These are phyloP conservation scores for Dipus sagitta DNA, from an alignment of 2,797 vertebrate species.

Conservation along the genomic window DNA sequence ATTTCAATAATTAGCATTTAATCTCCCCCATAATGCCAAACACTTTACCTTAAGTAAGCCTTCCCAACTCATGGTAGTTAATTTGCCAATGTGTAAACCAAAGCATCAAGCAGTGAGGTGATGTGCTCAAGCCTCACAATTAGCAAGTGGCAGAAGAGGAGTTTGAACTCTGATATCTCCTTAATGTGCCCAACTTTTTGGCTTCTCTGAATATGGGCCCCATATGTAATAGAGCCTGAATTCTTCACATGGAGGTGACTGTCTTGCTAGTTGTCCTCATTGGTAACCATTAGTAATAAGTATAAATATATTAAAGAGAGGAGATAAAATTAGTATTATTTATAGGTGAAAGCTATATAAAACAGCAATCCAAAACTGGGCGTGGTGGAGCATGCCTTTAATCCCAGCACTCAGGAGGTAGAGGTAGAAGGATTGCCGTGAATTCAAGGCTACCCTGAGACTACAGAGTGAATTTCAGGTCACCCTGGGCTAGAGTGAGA, in stretches of 20 bases:
- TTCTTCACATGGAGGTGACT: background rate
- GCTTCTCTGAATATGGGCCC: no score
- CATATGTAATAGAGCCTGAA: background rate
- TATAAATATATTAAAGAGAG: background rate
- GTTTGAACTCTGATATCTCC: background rate
- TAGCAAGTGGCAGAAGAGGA: background rate
- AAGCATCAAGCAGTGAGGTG: background rate
- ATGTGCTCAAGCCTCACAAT: background rate
- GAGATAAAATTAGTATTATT: background rate
- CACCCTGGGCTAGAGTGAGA: no score
- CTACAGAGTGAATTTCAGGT: no score
- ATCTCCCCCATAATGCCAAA: background rate
- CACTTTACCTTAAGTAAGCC: background rate
- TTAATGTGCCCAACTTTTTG: no score
- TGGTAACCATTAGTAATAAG: background rate
- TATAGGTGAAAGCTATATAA: background rate
- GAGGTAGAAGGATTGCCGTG: no score
- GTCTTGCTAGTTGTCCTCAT: background rate
- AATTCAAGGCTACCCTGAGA: no score
- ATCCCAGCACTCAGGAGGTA: no score
- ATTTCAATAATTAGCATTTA: constrained; percentile 9
- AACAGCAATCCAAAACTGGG: background rate
- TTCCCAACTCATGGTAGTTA: background rate
- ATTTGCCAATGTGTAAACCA: background rate
- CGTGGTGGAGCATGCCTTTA: no score